A percentile compares a stretch with the other conserved stretches of the same genome.
Evolutionary conservation across 2,113 vertebrate species (phyloP).

Genomic region (Salvelinus alpinus): DNA sequence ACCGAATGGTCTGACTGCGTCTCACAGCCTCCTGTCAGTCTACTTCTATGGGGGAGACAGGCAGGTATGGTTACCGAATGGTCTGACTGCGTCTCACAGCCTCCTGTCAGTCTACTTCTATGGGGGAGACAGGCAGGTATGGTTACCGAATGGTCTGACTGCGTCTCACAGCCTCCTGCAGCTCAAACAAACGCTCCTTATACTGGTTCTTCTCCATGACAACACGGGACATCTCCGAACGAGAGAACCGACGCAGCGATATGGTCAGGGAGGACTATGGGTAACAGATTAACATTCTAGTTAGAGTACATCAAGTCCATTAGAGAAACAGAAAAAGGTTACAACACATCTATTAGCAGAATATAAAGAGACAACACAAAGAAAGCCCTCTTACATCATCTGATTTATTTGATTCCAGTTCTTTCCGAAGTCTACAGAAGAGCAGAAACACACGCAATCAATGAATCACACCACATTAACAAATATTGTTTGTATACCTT

Average conservation of each 20-base stretch:
- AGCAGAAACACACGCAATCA: conserved; percentile 1
- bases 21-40: conserved; percentile 31
- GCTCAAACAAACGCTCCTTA: conserved; percentile 77
- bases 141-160: conserved; percentile 66
- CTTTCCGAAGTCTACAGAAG: conserved; percentile 63
- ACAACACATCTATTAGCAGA: not conserved
- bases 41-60: not conserved
- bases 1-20: conserved; percentile 67
- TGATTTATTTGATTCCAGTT: conserved; percentile 63
- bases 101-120: no score
- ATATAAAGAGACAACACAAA: not conserved
- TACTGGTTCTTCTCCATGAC: conserved; percentile 83
- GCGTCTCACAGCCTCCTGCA: conserved; percentile 72
- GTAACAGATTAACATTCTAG: conserved; percentile 1
- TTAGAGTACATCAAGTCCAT: not conserved
- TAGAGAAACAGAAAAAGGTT: not conserved
- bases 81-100: conserved; percentile 61
- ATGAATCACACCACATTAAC: not conserved
- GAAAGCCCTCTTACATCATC: conserved; percentile 61
- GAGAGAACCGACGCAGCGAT: conserved; percentile 64
- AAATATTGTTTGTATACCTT: no score
- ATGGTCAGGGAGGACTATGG: conserved; percentile 46
- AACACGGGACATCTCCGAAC: conserved; percentile 79
- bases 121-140: not conserved
- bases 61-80: conserved; percentile 49